Conservation (phyloP, 2,113 vertebrate species). For the Solea solea region DNA sequence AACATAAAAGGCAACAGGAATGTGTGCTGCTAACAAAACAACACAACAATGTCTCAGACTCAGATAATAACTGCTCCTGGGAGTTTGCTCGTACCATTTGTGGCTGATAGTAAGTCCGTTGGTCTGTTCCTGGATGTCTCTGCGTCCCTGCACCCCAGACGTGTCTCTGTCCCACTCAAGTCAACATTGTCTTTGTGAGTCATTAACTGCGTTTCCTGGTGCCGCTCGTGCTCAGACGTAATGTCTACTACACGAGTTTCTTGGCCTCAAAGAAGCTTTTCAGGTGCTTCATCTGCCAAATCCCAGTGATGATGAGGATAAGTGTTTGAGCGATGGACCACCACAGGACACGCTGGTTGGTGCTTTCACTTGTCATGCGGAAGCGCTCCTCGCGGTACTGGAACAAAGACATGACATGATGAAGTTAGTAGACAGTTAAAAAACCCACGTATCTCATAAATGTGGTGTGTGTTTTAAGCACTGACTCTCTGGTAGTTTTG, state of each 20-base stretch:
- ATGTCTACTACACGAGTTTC: conserved; percentile 93
- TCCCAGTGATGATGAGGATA: conserved; percentile 93
- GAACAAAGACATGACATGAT: background rate
- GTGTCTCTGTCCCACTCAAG: background rate
- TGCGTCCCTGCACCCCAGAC: background rate
- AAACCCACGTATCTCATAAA: background rate
- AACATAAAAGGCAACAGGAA: conserved; percentile 13
- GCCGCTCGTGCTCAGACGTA: background rate
- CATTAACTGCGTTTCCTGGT: background rate
- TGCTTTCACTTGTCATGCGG: conserved; percentile 95
- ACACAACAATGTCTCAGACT: background rate
- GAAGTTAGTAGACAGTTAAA: background rate
- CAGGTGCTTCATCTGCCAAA: conserved; percentile 97
- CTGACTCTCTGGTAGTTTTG: conserved; percentile 96
- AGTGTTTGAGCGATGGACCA: conserved; percentile 96
- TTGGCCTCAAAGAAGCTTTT: conserved; percentile 98
- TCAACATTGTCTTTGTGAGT: conserved; percentile 10
- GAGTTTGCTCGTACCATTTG: background rate
- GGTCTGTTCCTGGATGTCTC: conserved; percentile 11
- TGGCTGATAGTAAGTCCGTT: conserved; percentile 20
- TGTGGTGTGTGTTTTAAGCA: background rate
- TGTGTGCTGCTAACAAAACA: conserved; percentile 10
- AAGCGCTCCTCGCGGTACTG: conserved; percentile 96
- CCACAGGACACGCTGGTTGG: conserved; percentile 96
- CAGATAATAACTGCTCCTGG: background rate